A percentile compares a stretch with the other conserved stretches of the same genome.
Evolutionary conservation across 2,888 invertebrate species (phyloP).

Genomic region (Liopterus haemorrhoidalis): DNA sequence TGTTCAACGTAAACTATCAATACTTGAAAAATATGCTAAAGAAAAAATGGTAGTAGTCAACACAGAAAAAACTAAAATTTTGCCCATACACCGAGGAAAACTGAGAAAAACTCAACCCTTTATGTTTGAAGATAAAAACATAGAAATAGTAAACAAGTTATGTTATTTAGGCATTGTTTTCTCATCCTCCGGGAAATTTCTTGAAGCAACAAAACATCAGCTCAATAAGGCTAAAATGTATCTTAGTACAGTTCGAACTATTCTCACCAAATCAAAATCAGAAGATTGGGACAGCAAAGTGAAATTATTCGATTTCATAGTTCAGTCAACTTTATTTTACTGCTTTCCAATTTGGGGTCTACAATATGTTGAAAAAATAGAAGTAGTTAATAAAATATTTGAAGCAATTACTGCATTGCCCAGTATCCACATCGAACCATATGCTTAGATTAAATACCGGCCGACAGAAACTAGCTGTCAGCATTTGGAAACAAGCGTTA

Average conservation of each 20-base stretch:
- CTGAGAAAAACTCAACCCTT: neutral
- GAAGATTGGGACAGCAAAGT: constrained; percentile 1
- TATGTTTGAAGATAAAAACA: constrained; percentile 4
- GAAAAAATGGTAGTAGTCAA: constrained; percentile 14
- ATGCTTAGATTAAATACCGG: constrained; percentile 11
- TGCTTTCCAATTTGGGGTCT: constrained; percentile 16
- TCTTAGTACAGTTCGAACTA: neutral
- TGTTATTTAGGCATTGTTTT: constrained; percentile 13
- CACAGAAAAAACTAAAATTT: constrained; percentile 15
- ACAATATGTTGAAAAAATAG: constrained; percentile 6
- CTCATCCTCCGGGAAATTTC: constrained; percentile 10
- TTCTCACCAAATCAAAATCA: constrained; percentile 11
- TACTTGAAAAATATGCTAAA: constrained; percentile 14
- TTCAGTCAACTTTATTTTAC: constrained; percentile 6
- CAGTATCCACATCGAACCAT: constrained; percentile 11
- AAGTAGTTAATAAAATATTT: constrained; percentile 11
- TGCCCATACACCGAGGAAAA: constrained; percentile 15
- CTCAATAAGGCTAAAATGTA: constrained; percentile 2
- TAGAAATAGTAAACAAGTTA: constrained; percentile 14
- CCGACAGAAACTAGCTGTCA: constrained; percentile 7
- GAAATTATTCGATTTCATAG: constrained; percentile 12
- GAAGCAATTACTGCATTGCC: constrained; percentile 11
- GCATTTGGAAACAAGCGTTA: constrained; percentile 1
- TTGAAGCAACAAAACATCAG: constrained; percentile 1
- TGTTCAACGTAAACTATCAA: constrained; percentile 13